These are phyloP conservation scores for Sorex fumeus DNA, from an alignment of 2,113 vertebrate genomes.

Conservation along the genomic window DNA sequence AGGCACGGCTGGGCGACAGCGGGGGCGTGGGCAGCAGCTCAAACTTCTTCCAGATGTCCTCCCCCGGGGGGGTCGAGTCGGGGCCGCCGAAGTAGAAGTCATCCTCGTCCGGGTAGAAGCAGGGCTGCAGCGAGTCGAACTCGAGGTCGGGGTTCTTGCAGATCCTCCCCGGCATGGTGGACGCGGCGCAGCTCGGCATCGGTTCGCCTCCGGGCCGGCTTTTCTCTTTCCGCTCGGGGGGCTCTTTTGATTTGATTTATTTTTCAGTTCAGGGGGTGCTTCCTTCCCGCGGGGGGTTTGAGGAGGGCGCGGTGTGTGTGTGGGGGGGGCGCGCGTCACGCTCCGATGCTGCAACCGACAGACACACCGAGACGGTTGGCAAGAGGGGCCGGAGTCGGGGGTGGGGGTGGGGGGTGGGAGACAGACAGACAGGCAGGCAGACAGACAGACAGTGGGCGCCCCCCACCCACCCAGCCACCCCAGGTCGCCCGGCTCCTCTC, in stretches of 20 bases:
- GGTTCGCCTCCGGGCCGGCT: slow-evolving; percentile 57
- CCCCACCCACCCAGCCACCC: neutral
- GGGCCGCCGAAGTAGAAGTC: slow-evolving; percentile 98
- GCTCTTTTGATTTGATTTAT: too few species aligned
- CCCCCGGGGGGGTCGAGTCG: slow-evolving; percentile 96
- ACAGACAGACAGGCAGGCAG: too few species aligned
- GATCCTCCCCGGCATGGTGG: slow-evolving; percentile 94
- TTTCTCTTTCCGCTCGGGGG: too few species aligned
- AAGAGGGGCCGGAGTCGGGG: neutral
- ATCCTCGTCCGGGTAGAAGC: slow-evolving; percentile 99
- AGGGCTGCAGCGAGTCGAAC: slow-evolving; percentile 98
- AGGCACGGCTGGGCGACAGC: slow-evolving; percentile 96
- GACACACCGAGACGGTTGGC: slow-evolving; percentile 74
- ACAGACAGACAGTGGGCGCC: neutral
- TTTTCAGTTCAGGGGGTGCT: slow-evolving; percentile 19
- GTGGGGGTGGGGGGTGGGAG: slow-evolving; percentile 38
- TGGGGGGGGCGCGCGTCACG: too few species aligned
- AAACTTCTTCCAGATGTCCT: slow-evolving; percentile 99
- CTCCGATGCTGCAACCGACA: slow-evolving; percentile 75
- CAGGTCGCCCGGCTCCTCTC: neutral
- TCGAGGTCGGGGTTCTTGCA: slow-evolving; percentile 98
- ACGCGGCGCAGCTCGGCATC: slow-evolving; percentile 81
- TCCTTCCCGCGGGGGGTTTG: slow-evolving; percentile 70
- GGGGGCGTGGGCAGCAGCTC: slow-evolving; percentile 98
- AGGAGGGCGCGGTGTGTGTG: too few species aligned